phyloP scores from a whole-genome alignment of 2,888 invertebrate species.

The Ornithoptera alexandrae region DNA sequence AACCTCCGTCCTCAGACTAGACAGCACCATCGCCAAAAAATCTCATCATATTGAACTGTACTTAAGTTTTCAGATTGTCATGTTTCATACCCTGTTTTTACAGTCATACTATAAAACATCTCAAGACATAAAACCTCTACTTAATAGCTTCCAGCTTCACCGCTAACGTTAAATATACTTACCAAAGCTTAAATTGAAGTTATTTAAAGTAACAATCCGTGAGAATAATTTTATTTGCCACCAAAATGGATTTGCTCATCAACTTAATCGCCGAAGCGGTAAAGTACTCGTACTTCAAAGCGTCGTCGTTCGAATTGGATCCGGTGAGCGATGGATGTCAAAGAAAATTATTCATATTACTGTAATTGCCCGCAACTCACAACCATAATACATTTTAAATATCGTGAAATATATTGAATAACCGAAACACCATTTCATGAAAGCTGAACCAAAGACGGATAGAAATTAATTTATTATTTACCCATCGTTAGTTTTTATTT shows the following conservation, averaged over 20 bases:
- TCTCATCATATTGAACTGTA: too few species aligned
- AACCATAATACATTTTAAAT: too few species aligned
- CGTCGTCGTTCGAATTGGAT: neutral
- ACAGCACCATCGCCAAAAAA: too few species aligned
- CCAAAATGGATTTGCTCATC: conserved; percentile 17
- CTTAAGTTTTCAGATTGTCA: too few species aligned
- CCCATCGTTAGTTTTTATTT: too few species aligned
- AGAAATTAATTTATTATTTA: too few species aligned
- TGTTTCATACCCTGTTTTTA: too few species aligned
- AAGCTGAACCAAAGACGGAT: too few species aligned
- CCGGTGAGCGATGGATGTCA: conserved; percentile 3
- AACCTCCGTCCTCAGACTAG: too few species aligned
- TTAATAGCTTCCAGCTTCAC: neutral
- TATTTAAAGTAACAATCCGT: conserved; percentile 8
- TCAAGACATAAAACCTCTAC: neutral
- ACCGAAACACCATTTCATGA: too few species aligned
- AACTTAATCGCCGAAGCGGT: conserved; percentile 4
- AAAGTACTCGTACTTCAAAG: conserved; percentile 18
- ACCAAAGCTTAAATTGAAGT: neutral
- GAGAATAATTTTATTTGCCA: neutral
- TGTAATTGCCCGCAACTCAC: neutral
- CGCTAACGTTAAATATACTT: neutral
- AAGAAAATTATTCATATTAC: conserved; percentile 14
- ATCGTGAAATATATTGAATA: too few species aligned
- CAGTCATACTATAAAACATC: too few species aligned